Percentiles rank a stretch among this genome's conserved stretches.
Conservation (phyloP, 2,113 vertebrate genomes). For the Steatornis caripensis region DNA sequence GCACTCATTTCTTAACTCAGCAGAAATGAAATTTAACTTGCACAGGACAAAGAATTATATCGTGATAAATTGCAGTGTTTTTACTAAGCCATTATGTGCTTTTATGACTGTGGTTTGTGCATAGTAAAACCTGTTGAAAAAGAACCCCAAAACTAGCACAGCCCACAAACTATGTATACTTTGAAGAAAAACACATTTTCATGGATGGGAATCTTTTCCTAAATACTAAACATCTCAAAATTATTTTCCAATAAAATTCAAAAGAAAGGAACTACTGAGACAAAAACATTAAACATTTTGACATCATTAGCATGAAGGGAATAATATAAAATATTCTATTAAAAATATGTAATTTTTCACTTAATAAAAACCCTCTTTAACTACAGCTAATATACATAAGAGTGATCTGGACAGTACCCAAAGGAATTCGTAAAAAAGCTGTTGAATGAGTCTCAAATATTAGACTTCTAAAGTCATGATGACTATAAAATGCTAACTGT, state of each 20-base stretch:
- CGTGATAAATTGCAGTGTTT: not conserved
- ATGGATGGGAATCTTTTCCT: not conserved
- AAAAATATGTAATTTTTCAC: too few relatives aligned
- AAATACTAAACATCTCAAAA: not conserved
- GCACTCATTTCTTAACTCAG: not conserved
- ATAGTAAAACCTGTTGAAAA: not conserved
- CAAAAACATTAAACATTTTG: not conserved
- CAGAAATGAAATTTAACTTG: not conserved
- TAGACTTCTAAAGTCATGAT: not conserved
- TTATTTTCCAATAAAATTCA: not conserved
- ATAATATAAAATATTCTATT: not conserved
- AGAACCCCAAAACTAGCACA: not conserved
- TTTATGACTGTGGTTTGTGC: not conserved
- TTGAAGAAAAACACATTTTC: not conserved
- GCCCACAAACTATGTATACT: not conserved
- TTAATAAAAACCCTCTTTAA: not conserved
- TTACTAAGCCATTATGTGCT: not conserved
- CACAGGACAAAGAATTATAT: not conserved
- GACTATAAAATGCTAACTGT: not conserved
- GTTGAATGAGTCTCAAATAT: not conserved
- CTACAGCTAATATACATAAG: not conserved
- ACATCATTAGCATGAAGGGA: not conserved
- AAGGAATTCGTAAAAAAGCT: not conserved
- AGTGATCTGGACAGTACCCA: not conserved
- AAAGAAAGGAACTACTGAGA: not conserved